These are phyloP conservation scores for Pygoscelis adeliae DNA, from an alignment of 2,113 vertebrate genomes.

Conservation along the genomic window DNA sequence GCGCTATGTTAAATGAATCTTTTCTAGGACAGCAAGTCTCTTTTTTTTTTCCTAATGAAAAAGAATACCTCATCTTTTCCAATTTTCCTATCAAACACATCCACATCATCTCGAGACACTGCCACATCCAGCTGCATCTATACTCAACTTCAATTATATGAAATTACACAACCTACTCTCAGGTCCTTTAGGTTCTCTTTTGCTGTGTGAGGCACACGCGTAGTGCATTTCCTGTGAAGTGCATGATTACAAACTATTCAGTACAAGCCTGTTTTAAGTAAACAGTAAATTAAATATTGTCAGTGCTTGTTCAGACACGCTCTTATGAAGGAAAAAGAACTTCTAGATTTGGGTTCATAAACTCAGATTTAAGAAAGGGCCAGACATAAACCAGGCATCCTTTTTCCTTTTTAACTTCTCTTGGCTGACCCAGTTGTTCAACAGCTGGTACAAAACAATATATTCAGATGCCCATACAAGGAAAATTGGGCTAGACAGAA, in stretches of 20 bases:
- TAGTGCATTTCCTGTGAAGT: slow-evolving; percentile 60
- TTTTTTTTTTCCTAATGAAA: slow-evolving; percentile 64
- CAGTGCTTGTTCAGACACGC: slow-evolving; percentile 37
- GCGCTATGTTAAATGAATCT: slow-evolving; percentile 69
- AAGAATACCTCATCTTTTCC: slow-evolving; percentile 75
- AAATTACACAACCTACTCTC: slow-evolving; percentile 72
- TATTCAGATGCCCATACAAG: neutral
- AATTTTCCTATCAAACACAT: slow-evolving; percentile 77
- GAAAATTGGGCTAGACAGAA: neutral
- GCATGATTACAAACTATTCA: slow-evolving; percentile 70
- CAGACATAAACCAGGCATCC: neutral
- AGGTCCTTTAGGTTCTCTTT: slow-evolving; percentile 69
- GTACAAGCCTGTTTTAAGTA: slow-evolving; percentile 71
- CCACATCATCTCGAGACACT: slow-evolving; percentile 68
- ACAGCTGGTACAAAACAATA: neutral
- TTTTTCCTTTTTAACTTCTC: neutral
- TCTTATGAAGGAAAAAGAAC: slow-evolving; percentile 12
- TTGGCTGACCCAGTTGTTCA: neutral
- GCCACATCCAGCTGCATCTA: slow-evolving; percentile 70
- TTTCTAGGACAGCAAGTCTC: slow-evolving; percentile 65
- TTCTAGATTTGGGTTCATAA: slow-evolving; percentile 43
- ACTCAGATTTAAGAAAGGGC: slow-evolving; percentile 22
- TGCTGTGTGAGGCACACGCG: slow-evolving; percentile 48
- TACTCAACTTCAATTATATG: slow-evolving; percentile 67
- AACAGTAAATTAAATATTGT: slow-evolving; percentile 75